Base-by-base conservation (phyloP, 2,113 vertebrate genomes). In the Malurus cyaneus region DNA sequence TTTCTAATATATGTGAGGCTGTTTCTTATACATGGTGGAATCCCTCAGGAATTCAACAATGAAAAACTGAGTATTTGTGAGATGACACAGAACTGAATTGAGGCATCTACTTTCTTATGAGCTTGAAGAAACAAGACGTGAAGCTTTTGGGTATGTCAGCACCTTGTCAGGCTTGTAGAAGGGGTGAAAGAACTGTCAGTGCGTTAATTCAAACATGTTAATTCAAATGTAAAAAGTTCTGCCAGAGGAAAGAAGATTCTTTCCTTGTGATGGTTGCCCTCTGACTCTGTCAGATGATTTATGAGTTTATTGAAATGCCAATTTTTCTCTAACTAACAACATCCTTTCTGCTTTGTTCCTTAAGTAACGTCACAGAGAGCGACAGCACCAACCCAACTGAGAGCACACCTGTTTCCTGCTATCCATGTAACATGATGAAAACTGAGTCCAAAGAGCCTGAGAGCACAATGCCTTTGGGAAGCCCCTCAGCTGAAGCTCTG, bases 341-440 rank as follows among this genome's bases (percentile, higher is more conserved):
- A 72, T 83, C 60, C 54, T 88, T 95, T 96, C 57, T 97, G 29
- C 73, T 97, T 96, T 97, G 39, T 89, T 94, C 92, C 66, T 92
- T 86, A 92, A 98, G 98, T 93, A 98, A 96, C 90, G 78, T 98
- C 44, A 94, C 98, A 69, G 99, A 99, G 67, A 98, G 91, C 3
- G 98, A 99, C 88, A 94, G 5, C 36, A 69, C 93, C 3, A 98
- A 98, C 42, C 83, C 97, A 11, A 73, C 97, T 3, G 98, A 99
- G 91, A 98, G 97, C 77, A 96, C 97, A 78, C 97, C 97, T 6
- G 94, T 96, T n/a, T 96, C 98, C 84, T 99, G 99, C 96, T 98
- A 99, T 92, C 99, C 99, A 0, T 99, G 99, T 77, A 98, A 84
- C 96, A 98, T 98, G 94, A 94, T 94, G 77, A 98, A 98, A 86